Conservation (phyloP, 2,888 invertebrate species). For the Lucinisca nassula region DNA sequence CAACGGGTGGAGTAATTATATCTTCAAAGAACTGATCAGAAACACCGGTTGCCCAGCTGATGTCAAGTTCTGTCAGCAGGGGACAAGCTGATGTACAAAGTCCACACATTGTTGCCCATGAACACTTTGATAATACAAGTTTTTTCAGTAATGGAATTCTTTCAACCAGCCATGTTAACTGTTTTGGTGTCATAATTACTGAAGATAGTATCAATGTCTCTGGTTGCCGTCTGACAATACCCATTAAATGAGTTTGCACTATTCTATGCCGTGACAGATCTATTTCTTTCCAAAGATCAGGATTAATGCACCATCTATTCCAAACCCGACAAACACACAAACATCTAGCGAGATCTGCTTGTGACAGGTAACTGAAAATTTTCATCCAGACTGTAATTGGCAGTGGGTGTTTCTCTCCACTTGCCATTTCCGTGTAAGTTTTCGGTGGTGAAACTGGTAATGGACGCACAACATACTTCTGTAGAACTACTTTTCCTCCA, state of each 20-base stretch:
- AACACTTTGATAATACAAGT: slow-evolving; percentile 92
- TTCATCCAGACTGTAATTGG: slow-evolving; percentile 87
- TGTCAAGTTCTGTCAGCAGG: slow-evolving; percentile 92
- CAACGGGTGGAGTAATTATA: slow-evolving; percentile 95
- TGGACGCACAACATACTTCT: slow-evolving; percentile 84
- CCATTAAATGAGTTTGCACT: slow-evolving; percentile 93
- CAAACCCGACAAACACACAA: slow-evolving; percentile 95
- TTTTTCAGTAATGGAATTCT: slow-evolving; percentile 95
- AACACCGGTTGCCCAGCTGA: slow-evolving; percentile 95
- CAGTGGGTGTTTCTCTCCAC: slow-evolving; percentile 80
- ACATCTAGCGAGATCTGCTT: slow-evolving; percentile 90
- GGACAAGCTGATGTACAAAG: slow-evolving; percentile 95
- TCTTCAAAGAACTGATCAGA: slow-evolving; percentile 95
- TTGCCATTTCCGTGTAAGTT: slow-evolving; percentile 72
- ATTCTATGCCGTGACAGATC: slow-evolving; percentile 91
- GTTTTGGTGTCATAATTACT: slow-evolving; percentile 95
- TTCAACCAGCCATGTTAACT: slow-evolving; percentile 97
- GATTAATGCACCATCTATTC: slow-evolving; percentile 95
- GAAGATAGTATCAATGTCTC: slow-evolving; percentile 94
- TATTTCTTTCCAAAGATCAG: slow-evolving; percentile 95
- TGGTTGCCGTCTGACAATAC: slow-evolving; percentile 96
- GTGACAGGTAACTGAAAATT: slow-evolving; percentile 88
- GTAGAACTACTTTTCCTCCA: slow-evolving; percentile 61
- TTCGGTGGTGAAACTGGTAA: slow-evolving; percentile 83
- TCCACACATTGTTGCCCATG: slow-evolving; percentile 93